These are phyloP conservation scores for Cichlasoma orientale DNA, from an alignment of 2,797 vertebrate genomes.

Conservation along the genomic window DNA sequence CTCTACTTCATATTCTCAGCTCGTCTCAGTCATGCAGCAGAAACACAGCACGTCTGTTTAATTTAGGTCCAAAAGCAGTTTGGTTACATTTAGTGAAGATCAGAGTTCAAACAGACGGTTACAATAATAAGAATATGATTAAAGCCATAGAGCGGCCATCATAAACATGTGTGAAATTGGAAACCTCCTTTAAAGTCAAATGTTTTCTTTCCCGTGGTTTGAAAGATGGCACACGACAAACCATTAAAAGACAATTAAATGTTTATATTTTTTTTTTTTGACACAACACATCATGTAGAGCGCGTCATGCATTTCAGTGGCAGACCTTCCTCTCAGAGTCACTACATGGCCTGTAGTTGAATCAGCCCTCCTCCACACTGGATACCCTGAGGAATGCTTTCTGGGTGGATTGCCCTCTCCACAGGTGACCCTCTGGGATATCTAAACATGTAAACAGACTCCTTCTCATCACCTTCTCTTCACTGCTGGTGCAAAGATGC, in stretches of 20 bases:
- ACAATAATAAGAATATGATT: not conserved
- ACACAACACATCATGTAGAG: not conserved
- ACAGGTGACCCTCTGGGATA: conserved; percentile 80
- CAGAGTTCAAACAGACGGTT: not conserved
- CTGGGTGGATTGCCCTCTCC: conserved; percentile 59
- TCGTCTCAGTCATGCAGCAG: not conserved
- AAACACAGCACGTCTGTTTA: not conserved
- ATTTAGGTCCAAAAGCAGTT: not conserved
- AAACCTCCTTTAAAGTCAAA: not conserved
- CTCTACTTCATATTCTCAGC: too few species aligned
- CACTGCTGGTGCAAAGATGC: conserved; percentile 19
- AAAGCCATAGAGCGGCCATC: not conserved
- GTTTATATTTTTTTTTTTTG: too few species aligned
- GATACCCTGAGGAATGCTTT: conserved; percentile 72
- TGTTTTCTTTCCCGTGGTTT: not conserved
- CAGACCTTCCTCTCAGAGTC: conserved; percentile 17
- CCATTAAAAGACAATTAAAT: too few species aligned
- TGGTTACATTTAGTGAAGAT: not conserved
- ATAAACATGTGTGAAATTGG: not conserved
- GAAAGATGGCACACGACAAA: not conserved
- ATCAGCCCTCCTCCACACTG: conserved; percentile 1
- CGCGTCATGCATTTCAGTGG: conserved; percentile 39
- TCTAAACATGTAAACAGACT: conserved; percentile 84
- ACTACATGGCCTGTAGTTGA: conserved; percentile 56
- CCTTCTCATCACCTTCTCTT: conserved; percentile 40